These are phyloP conservation scores for Patella ulyssiponensis DNA, from an alignment of 2,888 invertebrate species.

Conservation along the genomic window DNA sequence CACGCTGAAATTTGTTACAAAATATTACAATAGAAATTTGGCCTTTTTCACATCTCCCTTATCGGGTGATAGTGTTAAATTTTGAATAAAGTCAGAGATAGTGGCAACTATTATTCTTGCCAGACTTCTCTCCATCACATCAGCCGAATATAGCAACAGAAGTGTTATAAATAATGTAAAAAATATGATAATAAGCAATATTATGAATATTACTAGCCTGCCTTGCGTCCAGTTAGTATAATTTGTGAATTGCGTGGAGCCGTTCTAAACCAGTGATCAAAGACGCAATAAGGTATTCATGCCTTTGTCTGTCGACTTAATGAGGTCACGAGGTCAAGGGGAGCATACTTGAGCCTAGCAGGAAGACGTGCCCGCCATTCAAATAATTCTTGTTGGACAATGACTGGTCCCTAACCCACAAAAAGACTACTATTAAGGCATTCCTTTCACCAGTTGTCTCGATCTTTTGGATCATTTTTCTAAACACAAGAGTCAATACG, in stretches of 20 bases:
- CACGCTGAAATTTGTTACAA: too few species aligned
- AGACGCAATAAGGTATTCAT: conserved; percentile 12
- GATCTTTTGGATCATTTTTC: too few species aligned
- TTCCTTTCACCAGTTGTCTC: background rate
- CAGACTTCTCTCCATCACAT: conserved; percentile 7
- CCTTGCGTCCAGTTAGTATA: conserved; percentile 5
- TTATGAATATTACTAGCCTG: conserved; percentile 7
- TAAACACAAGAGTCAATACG: too few species aligned
- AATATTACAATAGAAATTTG: background rate
- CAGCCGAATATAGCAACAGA: background rate
- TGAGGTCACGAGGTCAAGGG: conserved; percentile 8
- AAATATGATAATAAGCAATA: conserved; percentile 11
- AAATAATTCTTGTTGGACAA: background rate
- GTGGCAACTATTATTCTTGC: conserved; percentile 7
- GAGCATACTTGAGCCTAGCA: conserved; percentile 9
- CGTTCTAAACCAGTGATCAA: conserved; percentile 12
- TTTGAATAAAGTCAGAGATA: conserved; percentile 5
- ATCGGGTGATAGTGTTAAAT: background rate
- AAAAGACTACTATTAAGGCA: background rate
- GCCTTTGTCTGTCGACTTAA: conserved; percentile 1
- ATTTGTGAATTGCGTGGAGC: conserved; percentile 9
- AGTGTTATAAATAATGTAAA: conserved; percentile 8
- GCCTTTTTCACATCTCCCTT: conserved; percentile 3
- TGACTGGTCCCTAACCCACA: conserved; percentile 5
- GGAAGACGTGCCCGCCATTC: conserved; percentile 11